Percentiles rank a stretch among this genome's conserved stretches.
These are phyloP conservation scores for Champsocephalus esox DNA, from an alignment of 2,797 vertebrate genomes.

Conservation along the genomic window DNA sequence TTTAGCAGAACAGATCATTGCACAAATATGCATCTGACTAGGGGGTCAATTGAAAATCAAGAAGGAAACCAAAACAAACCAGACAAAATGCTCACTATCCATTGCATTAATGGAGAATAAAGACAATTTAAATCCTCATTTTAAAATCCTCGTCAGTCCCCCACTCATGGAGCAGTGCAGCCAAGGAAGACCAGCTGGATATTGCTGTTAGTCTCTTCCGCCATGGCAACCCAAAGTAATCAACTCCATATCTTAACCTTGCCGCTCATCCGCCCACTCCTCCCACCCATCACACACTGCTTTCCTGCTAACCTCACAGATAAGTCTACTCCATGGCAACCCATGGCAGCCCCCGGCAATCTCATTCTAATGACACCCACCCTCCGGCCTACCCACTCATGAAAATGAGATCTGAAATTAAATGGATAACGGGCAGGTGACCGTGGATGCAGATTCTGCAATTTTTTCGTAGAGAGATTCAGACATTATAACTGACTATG, in stretches of 20 bases:
- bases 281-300: conserved; percentile 63
- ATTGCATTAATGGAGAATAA: conserved; percentile 53
- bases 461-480: conserved; percentile 11
- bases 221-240: conserved; percentile 82
- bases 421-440: conserved; percentile 63
- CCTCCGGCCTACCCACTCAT: conserved; percentile 56
- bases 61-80: conserved; percentile 43
- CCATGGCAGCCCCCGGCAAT: conserved; percentile 65
- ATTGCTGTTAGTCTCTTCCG: conserved; percentile 64
- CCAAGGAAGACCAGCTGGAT: conserved; percentile 66
- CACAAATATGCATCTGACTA: conserved; percentile 48
- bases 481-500: conserved; percentile 15
- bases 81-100: conserved; percentile 34
- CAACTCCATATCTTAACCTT: conserved; percentile 78
- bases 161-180: conserved; percentile 45
- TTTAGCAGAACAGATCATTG: conserved; percentile 47
- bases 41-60: conserved; percentile 66
- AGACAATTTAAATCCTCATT: conserved; percentile 61
- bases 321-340: conserved; percentile 70
- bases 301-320: conserved; percentile 68
- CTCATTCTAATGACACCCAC: conserved; percentile 74
- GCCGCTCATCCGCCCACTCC: conserved; percentile 69
- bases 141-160: conserved; percentile 55
- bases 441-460: conserved; percentile 20
- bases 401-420: conserved; percentile 66